These are phyloP conservation scores for Euura saliciscinereae DNA, from an alignment of 1,140 invertebrate species.

Conservation along the genomic window DNA sequence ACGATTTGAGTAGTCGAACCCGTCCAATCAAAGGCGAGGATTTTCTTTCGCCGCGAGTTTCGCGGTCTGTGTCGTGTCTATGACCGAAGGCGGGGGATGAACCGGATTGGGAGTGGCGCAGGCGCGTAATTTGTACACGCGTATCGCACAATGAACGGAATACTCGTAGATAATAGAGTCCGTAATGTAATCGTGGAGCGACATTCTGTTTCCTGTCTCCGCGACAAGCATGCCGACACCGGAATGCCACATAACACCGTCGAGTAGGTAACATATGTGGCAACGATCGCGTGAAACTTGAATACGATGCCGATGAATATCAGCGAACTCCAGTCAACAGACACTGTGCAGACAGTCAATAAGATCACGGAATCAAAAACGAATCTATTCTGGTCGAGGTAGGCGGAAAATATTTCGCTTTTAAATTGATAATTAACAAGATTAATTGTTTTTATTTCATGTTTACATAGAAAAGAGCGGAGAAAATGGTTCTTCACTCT, in stretches of 20 bases:
- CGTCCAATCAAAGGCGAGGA: no score
- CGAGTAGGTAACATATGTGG: background rate
- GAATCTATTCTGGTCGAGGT: background rate
- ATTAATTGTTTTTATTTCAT: conserved; percentile 11
- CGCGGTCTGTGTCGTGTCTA: no score
- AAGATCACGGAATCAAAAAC: background rate
- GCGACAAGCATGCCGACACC: background rate
- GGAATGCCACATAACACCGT: background rate
- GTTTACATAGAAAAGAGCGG: conserved; percentile 55
- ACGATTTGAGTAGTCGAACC: no score
- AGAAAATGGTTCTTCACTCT: conserved; percentile 68
- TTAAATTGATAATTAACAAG: no score
- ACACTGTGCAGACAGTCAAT: no score
- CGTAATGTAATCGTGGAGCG: background rate
- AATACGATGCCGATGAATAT: no score
- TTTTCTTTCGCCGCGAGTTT: no score
- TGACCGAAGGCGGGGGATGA: no score
- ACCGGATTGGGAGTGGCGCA: background rate
- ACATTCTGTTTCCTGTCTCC: background rate
- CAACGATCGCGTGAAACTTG: background rate
- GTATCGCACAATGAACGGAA: background rate
- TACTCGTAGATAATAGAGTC: background rate
- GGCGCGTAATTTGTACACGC: background rate
- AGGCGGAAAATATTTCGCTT: background rate
- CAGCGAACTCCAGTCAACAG: no score